These are phyloP conservation scores for Chymomyza fuscimana DNA, from an alignment of 2,888 invertebrate genomes.

Conservation along the genomic window DNA sequence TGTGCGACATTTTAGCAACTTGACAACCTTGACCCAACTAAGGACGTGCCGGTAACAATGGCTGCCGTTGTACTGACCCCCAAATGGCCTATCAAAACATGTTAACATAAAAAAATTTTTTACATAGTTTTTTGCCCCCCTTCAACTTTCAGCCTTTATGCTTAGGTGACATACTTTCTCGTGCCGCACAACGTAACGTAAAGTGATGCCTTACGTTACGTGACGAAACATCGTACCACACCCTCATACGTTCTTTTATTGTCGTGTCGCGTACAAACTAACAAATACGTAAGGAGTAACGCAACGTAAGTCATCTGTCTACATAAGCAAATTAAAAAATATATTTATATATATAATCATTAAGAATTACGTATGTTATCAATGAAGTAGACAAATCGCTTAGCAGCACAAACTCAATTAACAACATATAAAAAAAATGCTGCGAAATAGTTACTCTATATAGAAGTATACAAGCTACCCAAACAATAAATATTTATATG, in stretches of 20 bases:
- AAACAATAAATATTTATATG: background rate
- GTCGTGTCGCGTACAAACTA: background rate
- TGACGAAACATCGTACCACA: background rate
- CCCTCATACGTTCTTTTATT: background rate
- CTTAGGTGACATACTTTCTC: no score
- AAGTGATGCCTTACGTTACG: background rate
- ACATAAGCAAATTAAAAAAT: background rate
- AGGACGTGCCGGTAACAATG: constrained; percentile 4
- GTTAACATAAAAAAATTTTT: background rate
- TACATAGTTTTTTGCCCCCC: background rate
- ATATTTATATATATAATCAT: background rate
- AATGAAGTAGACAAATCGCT: background rate
- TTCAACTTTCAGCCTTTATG: background rate
- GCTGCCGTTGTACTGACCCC: constrained; percentile 1
- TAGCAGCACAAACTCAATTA: background rate
- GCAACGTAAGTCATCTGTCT: background rate
- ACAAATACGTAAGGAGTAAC: background rate
- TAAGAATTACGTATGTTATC: background rate
- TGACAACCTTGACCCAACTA: constrained; percentile 4
- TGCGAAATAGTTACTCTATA: background rate
- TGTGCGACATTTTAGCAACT: constrained; percentile 6
- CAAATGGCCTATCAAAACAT: background rate
- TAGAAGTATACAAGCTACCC: background rate
- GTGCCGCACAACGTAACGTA: no score
- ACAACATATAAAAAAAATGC: constrained; percentile 8